phyloP scores from a whole-genome alignment of 1,140 invertebrate genomes.

The Psilanteris sp. region DNA sequence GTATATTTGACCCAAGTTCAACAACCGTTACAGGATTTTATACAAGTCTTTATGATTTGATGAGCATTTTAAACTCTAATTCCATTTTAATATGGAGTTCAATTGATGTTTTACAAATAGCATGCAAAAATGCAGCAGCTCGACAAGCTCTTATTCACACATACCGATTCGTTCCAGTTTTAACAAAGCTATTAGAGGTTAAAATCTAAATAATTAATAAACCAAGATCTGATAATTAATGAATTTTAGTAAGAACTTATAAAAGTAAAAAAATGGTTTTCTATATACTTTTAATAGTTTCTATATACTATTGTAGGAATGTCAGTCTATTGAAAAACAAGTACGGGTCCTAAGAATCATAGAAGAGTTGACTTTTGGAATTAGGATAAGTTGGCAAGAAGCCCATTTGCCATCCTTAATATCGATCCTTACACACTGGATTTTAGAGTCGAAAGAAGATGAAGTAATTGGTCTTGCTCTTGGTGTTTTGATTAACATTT shows the following conservation, averaged over 20 bases:
- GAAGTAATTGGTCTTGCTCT: conserved; percentile 82
- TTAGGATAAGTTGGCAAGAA: conserved; percentile 86
- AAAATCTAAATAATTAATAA: too few species aligned
- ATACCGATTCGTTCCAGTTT: conserved; percentile 84
- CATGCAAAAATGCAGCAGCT: conserved; percentile 82
- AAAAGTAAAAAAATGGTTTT: too few species aligned
- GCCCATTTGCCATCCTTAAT: conserved; percentile 83
- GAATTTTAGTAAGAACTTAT: too few species aligned
- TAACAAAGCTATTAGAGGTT: conserved; percentile 81
- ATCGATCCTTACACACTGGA: conserved; percentile 82
- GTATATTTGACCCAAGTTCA: conserved; percentile 80
- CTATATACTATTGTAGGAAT: conserved; percentile 68
- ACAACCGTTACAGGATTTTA: conserved; percentile 79
- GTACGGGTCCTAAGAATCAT: conserved; percentile 77
- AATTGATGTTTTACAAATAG: conserved; percentile 82
- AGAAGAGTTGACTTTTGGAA: conserved; percentile 85
- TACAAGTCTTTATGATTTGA: conserved; percentile 79
- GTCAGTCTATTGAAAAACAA: conserved; percentile 75
- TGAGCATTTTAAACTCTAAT: conserved; percentile 68
- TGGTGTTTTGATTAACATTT: conserved; percentile 86
- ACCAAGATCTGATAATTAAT: too few species aligned
- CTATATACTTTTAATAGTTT: too few species aligned
- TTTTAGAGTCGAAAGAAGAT: conserved; percentile 81
- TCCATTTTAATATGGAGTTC: conserved; percentile 81
- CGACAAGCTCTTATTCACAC: conserved; percentile 83